Base-by-base conservation (phyloP, 2,113 vertebrate species). In the Brachirus orientalis region DNA sequence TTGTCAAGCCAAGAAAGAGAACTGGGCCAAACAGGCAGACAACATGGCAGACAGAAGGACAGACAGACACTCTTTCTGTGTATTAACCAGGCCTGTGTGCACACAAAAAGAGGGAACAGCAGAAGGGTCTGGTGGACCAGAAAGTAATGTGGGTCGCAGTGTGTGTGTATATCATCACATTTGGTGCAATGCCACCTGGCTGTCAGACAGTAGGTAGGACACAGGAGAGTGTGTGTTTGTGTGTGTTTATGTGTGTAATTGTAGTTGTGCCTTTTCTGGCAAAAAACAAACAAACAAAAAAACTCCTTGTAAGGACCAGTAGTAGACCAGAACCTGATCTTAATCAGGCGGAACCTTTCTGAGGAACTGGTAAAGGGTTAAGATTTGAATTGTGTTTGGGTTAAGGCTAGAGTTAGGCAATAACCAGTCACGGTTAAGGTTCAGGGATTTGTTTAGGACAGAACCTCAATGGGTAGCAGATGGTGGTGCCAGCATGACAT, bases 401-500 rank as follows among this genome's bases (percentile, higher is more conserved):
- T 28, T 28, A 28, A 28, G 28, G 28, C 6, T 28, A 28, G 28
- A 6, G 28, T 28, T 28, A 28, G 28, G 3, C 6, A 28, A 28
- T 28, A 28, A 28, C 28, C 28, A 6, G 28, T 28, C 28, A 28
- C 6, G 28, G 28, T 28, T 28, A 28, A 28, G 28, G 28, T 28
- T 28, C 28, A 28, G 28, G 28, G 28, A 28, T 28, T 28, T 4
- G 28, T 28, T 28, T 4, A 37, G 77, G 79, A 70, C 83, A 58
- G 74, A 81, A 71, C 69, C 69, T 72, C 36, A 79, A 80, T 83
- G 38, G 74, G 50, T 28, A 72, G 83, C 91, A 93, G 92, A 92
- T 92, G 91, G 92, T 56, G 71, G 69, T 70, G 80, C 74, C 85
- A 83, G 88, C 62, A 65, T 85, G 87, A 63, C 66, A 78, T 50